Base-by-base conservation (phyloP, 1,140 invertebrate genomes). In the Brachionus rubens region DNA sequence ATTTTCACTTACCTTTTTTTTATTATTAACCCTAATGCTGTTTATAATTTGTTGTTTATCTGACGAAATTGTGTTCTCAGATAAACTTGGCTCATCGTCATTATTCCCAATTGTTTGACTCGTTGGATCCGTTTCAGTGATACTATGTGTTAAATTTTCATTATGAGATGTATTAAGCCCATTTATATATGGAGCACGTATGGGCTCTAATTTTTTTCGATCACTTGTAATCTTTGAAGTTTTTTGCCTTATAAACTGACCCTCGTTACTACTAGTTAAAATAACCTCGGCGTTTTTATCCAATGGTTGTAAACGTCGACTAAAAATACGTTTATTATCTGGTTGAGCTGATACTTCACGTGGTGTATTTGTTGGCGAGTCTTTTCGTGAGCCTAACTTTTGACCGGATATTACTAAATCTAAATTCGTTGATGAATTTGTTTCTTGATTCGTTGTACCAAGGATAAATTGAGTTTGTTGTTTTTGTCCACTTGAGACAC, bases 201-300 rank as follows among this genome's bases (percentile, higher is more conserved):
- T 72, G 1, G 68, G 68, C 21, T 72, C 68, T 24, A 72, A 54
- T 72, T 54, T 72, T 54, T 72, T 72, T 12, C 68, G 30, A 41
- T 72, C 68, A 41, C 16, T 14, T 19, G 21, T n/a, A 21, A n/a
- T 21, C 21, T 72, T 72, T 2, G 68, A 72, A n/a, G 68, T 50
- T 72, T 72, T 72, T 21, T 72, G 68, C n/a, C 68, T 28, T 4
- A 72, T 33, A 72, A 72, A 72, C 40, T 72, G 68, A 10, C 46
- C 33, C 19, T 50, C 68, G 9, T 48, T 36, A 12, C 46, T 41
- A 48, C 46, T 50, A 5, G n/a, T n/a, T n/a, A n/a, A n/a, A n/a
- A 26, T 10, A 26, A 30, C 24, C 14, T 65, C 59, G 5, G 28
- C 16, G 24, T 72, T 72, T 40, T 72, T 72, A 33, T 72, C 68